Base-by-base conservation (phyloP, 1,140 invertebrate genomes). In the Ganaspis sp. region DNA sequence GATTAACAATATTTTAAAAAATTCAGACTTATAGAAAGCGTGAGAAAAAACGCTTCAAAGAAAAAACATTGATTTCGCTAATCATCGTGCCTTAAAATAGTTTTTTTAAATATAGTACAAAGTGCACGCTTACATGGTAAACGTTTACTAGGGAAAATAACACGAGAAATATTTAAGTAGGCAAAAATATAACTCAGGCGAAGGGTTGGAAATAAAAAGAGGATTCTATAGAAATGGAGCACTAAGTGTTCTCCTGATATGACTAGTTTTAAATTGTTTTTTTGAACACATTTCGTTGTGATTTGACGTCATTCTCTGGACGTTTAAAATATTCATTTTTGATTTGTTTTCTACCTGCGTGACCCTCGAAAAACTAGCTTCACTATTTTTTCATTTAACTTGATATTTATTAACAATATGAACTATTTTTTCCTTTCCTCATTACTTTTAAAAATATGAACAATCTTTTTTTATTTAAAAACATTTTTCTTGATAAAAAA, bases 61-160 rank as follows among this genome's bases (percentile, higher is more conserved):
- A 73, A 77, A 80, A 77, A 77, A 75, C 75, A n/a, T 29, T 54
- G 76, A 29, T 29, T 64, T 64, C 5, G 23, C 58, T 64, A 64
- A 75, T 75, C 73, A 77, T 77, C 45, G 75, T 81, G 54, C 74
- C 75, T 72, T 17, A n/a, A 42, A 74, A 8, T 5, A 11, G 49
- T 79, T 15, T 71, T 73, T 42, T 74, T 77, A 34, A 73, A 77
- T 77, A 64, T 64, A 64, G 58, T 77, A 34, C 78, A 75, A 74
- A 81, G 73, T 64, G 49, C 29, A 76, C 84, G 83, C 84, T 86
- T 86, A 86, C 83, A 84, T 74, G 70, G 84, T 86, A 85, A 86
- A 83, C 83, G 76, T 74, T 69, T 69, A 29, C 15, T 26, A 64
- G 58, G 1, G 29, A 64, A 64, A n/a, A 49, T 45, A 45, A 29